Conservation (phyloP, 2,888 invertebrate species). For the Helobdella robusta region DNA sequence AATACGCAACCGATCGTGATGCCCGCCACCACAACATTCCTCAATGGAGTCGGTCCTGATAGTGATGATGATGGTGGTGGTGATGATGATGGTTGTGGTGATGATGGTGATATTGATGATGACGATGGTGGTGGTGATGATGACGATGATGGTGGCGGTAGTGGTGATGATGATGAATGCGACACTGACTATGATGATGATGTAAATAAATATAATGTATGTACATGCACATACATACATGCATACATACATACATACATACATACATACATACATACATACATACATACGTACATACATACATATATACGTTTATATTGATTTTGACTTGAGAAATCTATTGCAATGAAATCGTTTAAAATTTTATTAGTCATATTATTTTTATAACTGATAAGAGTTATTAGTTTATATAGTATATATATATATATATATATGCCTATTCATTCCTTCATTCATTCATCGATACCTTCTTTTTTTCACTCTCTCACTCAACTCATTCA, state of each 20-base stretch:
- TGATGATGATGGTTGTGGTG: not conserved
- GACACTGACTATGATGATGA: constrained; percentile 5
- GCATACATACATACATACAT: not conserved
- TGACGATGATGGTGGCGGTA: not conserved
- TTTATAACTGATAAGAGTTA: no score
- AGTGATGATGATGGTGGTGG: no score
- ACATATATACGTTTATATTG: constrained; percentile 14
- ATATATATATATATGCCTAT: no score
- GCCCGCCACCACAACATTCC: no score
- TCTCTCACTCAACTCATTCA: no score
- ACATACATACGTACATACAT: constrained; percentile 16
- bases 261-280: constrained; percentile 22
- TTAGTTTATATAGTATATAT: no score
- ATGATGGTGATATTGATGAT: not conserved
- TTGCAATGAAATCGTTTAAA: constrained; percentile 2
- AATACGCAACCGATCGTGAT: no score
- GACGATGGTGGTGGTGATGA: constrained; percentile 16
- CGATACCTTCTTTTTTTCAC: no score
- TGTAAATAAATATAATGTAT: not conserved
- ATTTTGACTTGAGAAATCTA: not conserved
- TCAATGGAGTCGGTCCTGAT: no score
- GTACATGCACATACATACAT: not conserved
- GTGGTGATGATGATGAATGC: no score
- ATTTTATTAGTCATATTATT: constrained; percentile 1
- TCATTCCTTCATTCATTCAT: no score